These are phyloP conservation scores for Cecropterus lyciades DNA, from an alignment of 1,140 invertebrate genomes.

Conservation along the genomic window DNA sequence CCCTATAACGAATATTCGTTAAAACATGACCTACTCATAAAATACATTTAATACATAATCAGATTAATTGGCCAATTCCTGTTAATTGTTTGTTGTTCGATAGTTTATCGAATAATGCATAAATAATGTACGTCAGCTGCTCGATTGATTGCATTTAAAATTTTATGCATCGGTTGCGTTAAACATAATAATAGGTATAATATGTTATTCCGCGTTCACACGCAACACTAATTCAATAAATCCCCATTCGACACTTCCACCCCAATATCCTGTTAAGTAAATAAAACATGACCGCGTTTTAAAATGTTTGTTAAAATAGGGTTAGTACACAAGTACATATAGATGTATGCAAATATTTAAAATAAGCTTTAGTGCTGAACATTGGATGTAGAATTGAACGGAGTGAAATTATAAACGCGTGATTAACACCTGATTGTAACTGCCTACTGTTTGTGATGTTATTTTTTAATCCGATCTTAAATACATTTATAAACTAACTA, in stretches of 20 bases:
- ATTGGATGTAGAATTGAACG: too few relatives aligned
- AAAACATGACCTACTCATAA: neutral
- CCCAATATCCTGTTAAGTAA: conserved; percentile 12
- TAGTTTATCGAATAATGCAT: conserved; percentile 34
- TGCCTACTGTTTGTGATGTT: too few relatives aligned
- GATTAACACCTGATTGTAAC: too few relatives aligned
- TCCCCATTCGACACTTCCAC: conserved; percentile 47
- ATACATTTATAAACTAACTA: too few relatives aligned
- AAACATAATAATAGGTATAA: conserved; percentile 8
- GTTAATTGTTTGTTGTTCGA: conserved; percentile 24
- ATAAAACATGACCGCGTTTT: conserved; percentile 7
- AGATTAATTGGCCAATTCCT: conserved; percentile 18
- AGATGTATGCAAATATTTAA: too few relatives aligned
- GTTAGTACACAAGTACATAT: too few relatives aligned
- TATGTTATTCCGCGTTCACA: conserved; percentile 46
- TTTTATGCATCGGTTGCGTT: conserved; percentile 48
- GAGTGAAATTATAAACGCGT: too few relatives aligned
- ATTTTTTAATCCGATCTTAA: too few relatives aligned
- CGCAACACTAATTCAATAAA: conserved; percentile 62
- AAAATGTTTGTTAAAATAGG: conserved; percentile 5
- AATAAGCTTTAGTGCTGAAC: too few relatives aligned
- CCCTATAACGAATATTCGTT: neutral
- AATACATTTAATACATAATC: conserved; percentile 3
- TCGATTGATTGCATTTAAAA: conserved; percentile 39
- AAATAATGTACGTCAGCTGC: conserved; percentile 44